These are phyloP conservation scores for Rhagoletis zephyria DNA, from an alignment of 1,140 invertebrate genomes.

Conservation along the genomic window DNA sequence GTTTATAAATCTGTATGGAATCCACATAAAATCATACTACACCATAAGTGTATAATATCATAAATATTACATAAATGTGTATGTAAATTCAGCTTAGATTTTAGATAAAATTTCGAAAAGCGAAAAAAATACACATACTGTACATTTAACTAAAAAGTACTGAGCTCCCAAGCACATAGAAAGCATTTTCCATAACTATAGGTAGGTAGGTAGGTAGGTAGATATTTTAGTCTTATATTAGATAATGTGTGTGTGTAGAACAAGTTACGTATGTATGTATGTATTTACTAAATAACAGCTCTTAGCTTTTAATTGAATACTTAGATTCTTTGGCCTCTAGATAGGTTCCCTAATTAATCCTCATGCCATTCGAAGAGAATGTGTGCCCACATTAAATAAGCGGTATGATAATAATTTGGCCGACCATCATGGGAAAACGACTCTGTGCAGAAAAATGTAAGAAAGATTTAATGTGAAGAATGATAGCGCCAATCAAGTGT, in stretches of 20 bases:
- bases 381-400: slow-evolving; percentile 82
- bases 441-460: slow-evolving; percentile 72
- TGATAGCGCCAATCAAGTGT: background rate
- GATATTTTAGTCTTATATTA: background rate
- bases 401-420: slow-evolving; percentile 78
- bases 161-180: background rate
- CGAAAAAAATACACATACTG: no score
- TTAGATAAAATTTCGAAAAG: slow-evolving; percentile 19
- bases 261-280: background rate
- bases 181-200: slow-evolving; percentile 4
- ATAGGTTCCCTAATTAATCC: background rate
- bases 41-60: background rate
- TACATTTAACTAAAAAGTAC: background rate
- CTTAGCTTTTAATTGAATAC: background rate
- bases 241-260: background rate
- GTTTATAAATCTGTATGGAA: background rate
- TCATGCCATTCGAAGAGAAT: slow-evolving; percentile 79
- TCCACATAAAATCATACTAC: slow-evolving; percentile 26
- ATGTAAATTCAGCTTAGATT: slow-evolving; percentile 39
- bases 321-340: background rate
- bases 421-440: slow-evolving; percentile 85
- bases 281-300: background rate
- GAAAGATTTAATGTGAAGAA: no score
- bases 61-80: background rate
- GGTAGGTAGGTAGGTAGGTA: background rate